Conservation (phyloP, 53 echinoderm and acorn worm genomes). For the Luidia sarsii region DNA sequence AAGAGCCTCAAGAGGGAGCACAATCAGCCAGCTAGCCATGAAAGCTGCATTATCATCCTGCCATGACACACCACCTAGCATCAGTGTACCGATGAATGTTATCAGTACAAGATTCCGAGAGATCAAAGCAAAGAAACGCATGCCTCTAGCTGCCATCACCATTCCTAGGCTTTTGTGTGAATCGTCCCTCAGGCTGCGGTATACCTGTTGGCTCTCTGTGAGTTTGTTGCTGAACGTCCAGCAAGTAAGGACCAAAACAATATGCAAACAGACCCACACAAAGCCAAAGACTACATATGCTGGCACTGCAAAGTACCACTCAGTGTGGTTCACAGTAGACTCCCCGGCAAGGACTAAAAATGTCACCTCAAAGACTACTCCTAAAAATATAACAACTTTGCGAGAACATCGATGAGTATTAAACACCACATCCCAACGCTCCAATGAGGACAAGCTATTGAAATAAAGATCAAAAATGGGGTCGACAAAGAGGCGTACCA, state of each 20-base stretch:
- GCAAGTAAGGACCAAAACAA: conserved; percentile 67
- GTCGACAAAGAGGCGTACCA: conserved; percentile 73
- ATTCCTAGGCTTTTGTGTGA: conserved; percentile 74
- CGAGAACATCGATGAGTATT: conserved; percentile 61
- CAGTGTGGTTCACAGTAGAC: conserved; percentile 79
- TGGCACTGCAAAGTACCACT: conserved; percentile 98
- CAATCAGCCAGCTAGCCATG: conserved; percentile 76
- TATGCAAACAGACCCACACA: conserved; percentile 89
- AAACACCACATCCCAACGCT: conserved; percentile 84
- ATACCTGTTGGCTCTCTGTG: conserved; percentile 73
- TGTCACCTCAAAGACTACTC: conserved; percentile 65
- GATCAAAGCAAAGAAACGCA: conserved; percentile 87
- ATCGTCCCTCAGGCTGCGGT: conserved; percentile 58
- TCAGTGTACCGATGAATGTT: conserved; percentile 67
- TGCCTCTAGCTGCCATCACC: conserved; percentile 90
- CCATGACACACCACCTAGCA: conserved; percentile 92
- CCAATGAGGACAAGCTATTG: conserved; percentile 73
- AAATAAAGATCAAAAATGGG: conserved; percentile 80
- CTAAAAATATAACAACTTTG: conserved; percentile 65
- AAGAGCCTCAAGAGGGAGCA: conserved; percentile 75
- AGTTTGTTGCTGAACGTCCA: conserved; percentile 93
- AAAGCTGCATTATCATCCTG: conserved; percentile 89
- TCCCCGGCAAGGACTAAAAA: conserved; percentile 77
- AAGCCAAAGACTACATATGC: conserved; percentile 82
- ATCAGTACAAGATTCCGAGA: conserved; percentile 75